Evolutionary conservation across 2,888 invertebrate genomes (phyloP).

Genomic region (Caenorhabditis sulstoni): DNA sequence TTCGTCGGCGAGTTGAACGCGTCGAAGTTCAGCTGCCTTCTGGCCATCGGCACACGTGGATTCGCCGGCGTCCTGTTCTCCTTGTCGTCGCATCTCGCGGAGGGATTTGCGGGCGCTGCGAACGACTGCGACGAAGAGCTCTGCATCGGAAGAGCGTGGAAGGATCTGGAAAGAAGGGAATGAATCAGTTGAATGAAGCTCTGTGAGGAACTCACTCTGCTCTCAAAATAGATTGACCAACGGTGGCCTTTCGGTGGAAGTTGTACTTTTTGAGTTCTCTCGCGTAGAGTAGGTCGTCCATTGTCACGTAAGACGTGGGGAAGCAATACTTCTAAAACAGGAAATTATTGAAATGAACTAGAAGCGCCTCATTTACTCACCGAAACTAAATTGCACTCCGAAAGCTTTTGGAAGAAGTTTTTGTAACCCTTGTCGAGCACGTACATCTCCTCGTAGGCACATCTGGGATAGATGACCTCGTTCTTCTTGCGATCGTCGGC

Average conservation of each 20-base stretch:
- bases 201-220: conserved; percentile 9
- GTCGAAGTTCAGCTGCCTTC: neutral
- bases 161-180: too few relatives aligned
- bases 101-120: neutral
- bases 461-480: conserved; percentile 85
- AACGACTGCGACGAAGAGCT: neutral
- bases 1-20: conserved; percentile 13
- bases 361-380: too few relatives aligned
- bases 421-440: conserved; percentile 93
- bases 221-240: conserved; percentile 13
- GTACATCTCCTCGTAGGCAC: conserved; percentile 92
- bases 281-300: conserved; percentile 38
- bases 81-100: neutral
- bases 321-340: conserved; percentile 37
- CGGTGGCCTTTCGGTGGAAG: conserved; percentile 32
- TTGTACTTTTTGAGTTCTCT: conserved; percentile 36
- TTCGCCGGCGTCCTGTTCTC: conserved; percentile 1
- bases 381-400: too few relatives aligned
- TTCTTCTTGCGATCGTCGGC: conserved; percentile 90
- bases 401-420: conserved; percentile 83
- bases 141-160: too few relatives aligned
- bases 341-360: too few relatives aligned
- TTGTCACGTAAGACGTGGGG: conserved; percentile 46
- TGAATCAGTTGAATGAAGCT: too few relatives aligned
- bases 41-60: neutral